A percentile compares a stretch with the other conserved stretches of the same genome.
Conservation (phyloP, 2,797 vertebrate genomes). For the Amblyopsis hoosieri region DNA sequence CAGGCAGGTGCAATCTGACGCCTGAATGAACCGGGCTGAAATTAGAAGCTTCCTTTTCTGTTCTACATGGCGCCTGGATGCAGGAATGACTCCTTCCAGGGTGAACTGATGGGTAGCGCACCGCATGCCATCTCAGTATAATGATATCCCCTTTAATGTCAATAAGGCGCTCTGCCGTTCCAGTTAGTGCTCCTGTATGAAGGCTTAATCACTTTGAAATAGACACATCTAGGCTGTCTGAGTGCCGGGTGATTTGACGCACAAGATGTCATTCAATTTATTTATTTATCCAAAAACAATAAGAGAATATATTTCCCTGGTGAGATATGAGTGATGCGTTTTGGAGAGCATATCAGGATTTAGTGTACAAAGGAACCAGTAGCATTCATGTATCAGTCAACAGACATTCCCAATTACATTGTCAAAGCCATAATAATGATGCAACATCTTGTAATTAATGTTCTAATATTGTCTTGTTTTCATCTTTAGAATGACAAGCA, state of each 20-base stretch:
- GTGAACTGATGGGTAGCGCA: conserved; percentile 24
- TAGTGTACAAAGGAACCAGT: conserved; percentile 36
- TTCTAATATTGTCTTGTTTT: conserved; percentile 50
- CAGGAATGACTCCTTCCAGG: conserved; percentile 30
- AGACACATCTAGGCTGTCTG: conserved; percentile 25
- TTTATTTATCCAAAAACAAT: conserved; percentile 64
- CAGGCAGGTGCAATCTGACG: conserved; percentile 58
- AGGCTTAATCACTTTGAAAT: conserved; percentile 57
- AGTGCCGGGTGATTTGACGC: conserved; percentile 42
- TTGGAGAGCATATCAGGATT: conserved; percentile 42
- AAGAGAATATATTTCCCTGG: conserved; percentile 62
- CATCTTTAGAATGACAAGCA: conserved; percentile 53
- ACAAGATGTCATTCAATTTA: conserved; percentile 61
- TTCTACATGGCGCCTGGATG: conserved; percentile 31
- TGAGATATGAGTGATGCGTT: conserved; percentile 46
- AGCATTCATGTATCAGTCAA: conserved; percentile 23
- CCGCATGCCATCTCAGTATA: conserved; percentile 8
- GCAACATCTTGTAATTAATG: conserved; percentile 55
- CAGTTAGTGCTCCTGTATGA: conserved; percentile 40
- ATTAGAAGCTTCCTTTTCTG: conserved; percentile 64
- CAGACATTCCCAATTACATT: conserved; percentile 33
- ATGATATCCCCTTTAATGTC: conserved; percentile 53
- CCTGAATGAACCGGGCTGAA: conserved; percentile 64
- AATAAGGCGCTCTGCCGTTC: conserved; percentile 46
- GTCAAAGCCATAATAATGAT: conserved; percentile 38